Evolutionary conservation across 2,797 vertebrate species (phyloP).

Genomic region (Enteromius afrohamiltoni): DNA sequence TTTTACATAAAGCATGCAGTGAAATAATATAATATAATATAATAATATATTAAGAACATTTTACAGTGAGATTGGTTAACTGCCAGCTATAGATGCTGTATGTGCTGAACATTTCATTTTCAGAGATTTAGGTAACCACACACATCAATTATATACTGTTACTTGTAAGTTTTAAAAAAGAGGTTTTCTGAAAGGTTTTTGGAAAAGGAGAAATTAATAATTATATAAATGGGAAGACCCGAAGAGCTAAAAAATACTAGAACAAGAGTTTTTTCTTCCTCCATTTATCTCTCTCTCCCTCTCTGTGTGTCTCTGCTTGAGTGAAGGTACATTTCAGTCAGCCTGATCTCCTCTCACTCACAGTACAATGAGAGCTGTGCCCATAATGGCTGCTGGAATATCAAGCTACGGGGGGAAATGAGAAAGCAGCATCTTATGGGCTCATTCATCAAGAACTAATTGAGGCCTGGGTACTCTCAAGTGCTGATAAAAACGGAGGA

Average conservation of each 20-base stretch:
- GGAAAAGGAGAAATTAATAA: background rate
- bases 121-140: background rate
- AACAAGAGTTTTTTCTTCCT: conserved; percentile 1
- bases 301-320: conserved; percentile 28
- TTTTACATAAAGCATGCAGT: background rate
- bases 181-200: background rate
- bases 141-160: background rate
- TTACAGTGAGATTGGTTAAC: background rate
- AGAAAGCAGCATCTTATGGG: conserved; percentile 93
- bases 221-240: background rate
- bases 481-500: conserved; percentile 85
- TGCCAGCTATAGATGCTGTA: background rate
- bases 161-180: background rate
- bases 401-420: conserved; percentile 91
- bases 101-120: background rate
- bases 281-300: conserved; percentile 11
- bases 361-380: conserved; percentile 90
- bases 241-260: conserved; percentile 5
- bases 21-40: background rate
- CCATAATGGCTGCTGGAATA: conserved; percentile 91
- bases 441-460: conserved; percentile 99
- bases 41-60: background rate
- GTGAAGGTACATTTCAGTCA: conserved; percentile 49
- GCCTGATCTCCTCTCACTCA: conserved; percentile 78
- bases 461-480: conserved; percentile 95